A percentile compares a stretch with the other conserved stretches of the same genome.
Evolutionary conservation across 1,140 invertebrate species (phyloP).

Genomic region (Nylanderia fulva): DNA sequence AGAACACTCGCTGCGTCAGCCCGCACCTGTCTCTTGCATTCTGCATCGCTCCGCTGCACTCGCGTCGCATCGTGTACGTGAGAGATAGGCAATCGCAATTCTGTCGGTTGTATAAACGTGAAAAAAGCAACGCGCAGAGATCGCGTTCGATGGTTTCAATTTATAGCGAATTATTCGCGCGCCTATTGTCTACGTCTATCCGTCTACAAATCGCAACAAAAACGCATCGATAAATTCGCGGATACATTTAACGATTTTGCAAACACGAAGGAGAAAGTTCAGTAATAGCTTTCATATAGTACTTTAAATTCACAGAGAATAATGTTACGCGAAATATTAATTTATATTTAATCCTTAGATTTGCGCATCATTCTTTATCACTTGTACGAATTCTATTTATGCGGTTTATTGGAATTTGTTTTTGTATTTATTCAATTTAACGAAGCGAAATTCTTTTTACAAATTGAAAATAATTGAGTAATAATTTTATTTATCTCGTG

Average conservation of each 20-base stretch:
- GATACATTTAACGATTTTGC: not conserved
- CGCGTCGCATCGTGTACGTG: conserved; percentile 13
- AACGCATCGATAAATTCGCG: not conserved
- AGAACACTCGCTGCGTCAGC: conserved; percentile 58
- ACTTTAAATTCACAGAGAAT: not conserved
- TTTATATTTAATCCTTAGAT: not conserved
- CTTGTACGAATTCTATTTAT: not conserved
- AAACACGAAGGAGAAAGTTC: not conserved
- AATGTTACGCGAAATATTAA: not conserved
- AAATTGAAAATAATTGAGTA: not conserved
- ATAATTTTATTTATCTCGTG: conserved; percentile 23
- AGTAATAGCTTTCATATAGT: not conserved
- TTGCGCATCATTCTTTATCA: not conserved
- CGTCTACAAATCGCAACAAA: not conserved
- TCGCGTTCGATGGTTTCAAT: conserved; percentile 26
- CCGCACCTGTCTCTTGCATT: conserved; percentile 7
- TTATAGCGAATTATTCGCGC: conserved; percentile 34
- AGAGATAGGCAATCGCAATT: conserved; percentile 29
- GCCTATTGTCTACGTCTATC: conserved; percentile 15
- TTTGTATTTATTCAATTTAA: not conserved
- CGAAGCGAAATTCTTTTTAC: not conserved
- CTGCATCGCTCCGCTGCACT: conserved; percentile 30
- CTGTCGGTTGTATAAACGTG: not conserved
- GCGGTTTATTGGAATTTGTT: not conserved
- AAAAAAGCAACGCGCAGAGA: conserved; percentile 27